Evolutionary conservation across 2,888 invertebrate genomes (phyloP).

Genomic region (Lasius fuliginosus): DNA sequence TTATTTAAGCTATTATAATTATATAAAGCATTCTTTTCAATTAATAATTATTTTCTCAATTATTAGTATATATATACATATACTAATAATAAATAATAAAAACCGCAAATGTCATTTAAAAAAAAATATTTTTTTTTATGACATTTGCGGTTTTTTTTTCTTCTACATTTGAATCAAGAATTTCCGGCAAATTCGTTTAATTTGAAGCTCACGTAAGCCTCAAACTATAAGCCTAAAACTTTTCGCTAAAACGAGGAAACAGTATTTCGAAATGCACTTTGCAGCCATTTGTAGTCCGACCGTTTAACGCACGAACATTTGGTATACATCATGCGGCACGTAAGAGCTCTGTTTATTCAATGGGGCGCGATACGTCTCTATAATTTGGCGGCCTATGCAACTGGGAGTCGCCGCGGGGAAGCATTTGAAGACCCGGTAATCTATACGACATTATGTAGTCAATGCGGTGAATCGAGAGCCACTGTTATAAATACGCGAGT

Average conservation of each 20-base stretch:
- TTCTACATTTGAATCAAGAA: background rate
- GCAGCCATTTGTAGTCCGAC: background rate
- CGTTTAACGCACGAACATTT: constrained; percentile 8
- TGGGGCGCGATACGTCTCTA: constrained; percentile 22
- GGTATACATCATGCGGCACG: constrained; percentile 38
- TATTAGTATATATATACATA: background rate
- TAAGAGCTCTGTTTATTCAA: constrained; percentile 45
- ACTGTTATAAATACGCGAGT: constrained; percentile 38
- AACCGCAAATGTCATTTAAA: no score
- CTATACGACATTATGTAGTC: constrained; percentile 51
- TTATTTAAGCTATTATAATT: background rate
- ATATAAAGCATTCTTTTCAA: background rate
- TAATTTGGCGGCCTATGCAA: constrained; percentile 43
- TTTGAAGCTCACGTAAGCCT: background rate
- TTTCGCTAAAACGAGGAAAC: background rate
- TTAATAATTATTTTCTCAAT: background rate
- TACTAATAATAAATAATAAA: background rate
- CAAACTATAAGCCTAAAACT: background rate
- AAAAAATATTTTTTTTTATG: background rate
- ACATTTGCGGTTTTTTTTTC: background rate
- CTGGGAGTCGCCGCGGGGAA: background rate
- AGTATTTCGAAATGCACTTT: constrained; percentile 1
- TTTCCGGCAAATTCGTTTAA: background rate
- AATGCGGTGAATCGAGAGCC: constrained; percentile 37
- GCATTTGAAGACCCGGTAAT: constrained; percentile 47